phyloP scores from a whole-genome alignment of 2,797 vertebrate genomes.

The Enteromius thamalakanensis region DNA sequence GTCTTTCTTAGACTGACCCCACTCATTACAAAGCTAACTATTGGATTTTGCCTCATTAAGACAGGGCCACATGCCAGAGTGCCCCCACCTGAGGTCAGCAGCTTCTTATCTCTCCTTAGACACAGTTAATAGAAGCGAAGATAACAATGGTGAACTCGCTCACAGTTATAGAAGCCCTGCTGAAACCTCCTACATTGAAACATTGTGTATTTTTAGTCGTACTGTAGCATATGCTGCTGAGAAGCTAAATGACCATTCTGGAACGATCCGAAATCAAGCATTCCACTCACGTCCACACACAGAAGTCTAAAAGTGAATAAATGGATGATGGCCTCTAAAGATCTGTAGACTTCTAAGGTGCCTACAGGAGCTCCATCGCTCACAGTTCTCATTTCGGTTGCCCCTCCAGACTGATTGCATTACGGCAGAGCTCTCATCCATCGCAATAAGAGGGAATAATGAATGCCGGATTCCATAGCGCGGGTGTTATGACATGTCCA shows the following conservation, averaged over 20 bases:
- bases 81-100: slow-evolving; percentile 51
- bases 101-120: slow-evolving; percentile 42
- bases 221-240: slow-evolving; percentile 23
- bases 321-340: slow-evolving; percentile 44
- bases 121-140: slow-evolving; percentile 35
- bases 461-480: slow-evolving; percentile 18
- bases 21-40: slow-evolving; percentile 54
- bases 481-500: slow-evolving; percentile 34
- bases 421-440: slow-evolving; percentile 37
- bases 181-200: slow-evolving; percentile 10
- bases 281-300: slow-evolving; percentile 35
- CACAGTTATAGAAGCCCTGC: slow-evolving; percentile 13
- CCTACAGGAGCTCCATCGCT: slow-evolving; percentile 38
- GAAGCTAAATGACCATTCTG: slow-evolving; percentile 32
- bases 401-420: slow-evolving; percentile 45
- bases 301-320: slow-evolving; percentile 50
- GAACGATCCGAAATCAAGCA: slow-evolving; percentile 13
- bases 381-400: slow-evolving; percentile 34
- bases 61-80: slow-evolving; percentile 36
- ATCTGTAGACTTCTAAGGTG: slow-evolving; percentile 38
- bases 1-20: slow-evolving; percentile 49
- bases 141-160: slow-evolving; percentile 39
- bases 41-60: slow-evolving; percentile 55
- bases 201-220: slow-evolving; percentile 39
- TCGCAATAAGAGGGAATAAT: slow-evolving; percentile 43